Evolutionary conservation across 1,140 invertebrate species (phyloP).

Genomic region (Anastrepha ludens): DNA sequence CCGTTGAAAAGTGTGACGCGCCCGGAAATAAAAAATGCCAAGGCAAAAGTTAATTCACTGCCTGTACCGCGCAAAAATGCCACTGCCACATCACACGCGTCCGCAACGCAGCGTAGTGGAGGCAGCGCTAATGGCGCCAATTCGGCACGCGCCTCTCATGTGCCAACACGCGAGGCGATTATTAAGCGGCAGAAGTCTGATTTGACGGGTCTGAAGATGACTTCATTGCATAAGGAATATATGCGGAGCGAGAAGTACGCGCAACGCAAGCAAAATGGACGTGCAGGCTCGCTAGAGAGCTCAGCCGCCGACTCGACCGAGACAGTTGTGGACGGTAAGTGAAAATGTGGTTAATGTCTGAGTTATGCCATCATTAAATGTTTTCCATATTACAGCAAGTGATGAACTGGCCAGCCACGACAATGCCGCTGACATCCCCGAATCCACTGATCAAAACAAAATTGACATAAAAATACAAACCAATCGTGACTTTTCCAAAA

Average conservation of each 20-base stretch:
- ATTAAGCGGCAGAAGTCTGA: slow-evolving; percentile 79
- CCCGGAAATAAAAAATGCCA: slow-evolving; percentile 73
- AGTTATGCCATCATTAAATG: not conserved
- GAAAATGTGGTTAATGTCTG: not conserved
- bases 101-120: not conserved
- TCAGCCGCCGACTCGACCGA: slow-evolving; percentile 57
- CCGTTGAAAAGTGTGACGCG: slow-evolving; percentile 44
- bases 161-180: slow-evolving; percentile 61
- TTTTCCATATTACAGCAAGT: not conserved
- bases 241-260: slow-evolving; percentile 72
- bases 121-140: not conserved
- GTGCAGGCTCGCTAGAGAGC: slow-evolving; percentile 3
- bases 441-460: slow-evolving; percentile 65
- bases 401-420: not conserved
- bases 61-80: slow-evolving; percentile 59
- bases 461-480: slow-evolving; percentile 74
- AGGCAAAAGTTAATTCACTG: slow-evolving; percentile 71
- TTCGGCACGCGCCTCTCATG: slow-evolving; percentile 14
- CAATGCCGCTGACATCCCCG: not conserved
- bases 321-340: slow-evolving; percentile 60
- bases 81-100: not conserved
- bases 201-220: slow-evolving; percentile 77
- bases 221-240: slow-evolving; percentile 72
- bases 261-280: slow-evolving; percentile 61
- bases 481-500: slow-evolving; percentile 72